These are phyloP conservation scores for Spisula solida DNA, from an alignment of 2,888 invertebrate genomes.

Conservation along the genomic window DNA sequence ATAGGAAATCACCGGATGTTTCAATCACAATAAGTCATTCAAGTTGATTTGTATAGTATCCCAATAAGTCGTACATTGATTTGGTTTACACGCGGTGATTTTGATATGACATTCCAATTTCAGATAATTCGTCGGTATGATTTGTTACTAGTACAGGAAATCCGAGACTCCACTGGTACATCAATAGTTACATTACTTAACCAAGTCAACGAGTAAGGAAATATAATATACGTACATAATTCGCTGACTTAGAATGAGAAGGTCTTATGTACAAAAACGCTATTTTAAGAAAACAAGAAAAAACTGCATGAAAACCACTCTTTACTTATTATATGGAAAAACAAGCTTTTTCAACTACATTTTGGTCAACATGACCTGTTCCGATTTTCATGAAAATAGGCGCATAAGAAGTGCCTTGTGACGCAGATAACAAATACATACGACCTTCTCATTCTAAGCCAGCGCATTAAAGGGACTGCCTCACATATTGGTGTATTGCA, in stretches of 20 bases:
- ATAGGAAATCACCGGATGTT: too few species aligned
- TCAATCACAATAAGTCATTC: too few species aligned
- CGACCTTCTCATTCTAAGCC: neutral
- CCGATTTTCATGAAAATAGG: neutral
- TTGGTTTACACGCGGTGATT: too few species aligned
- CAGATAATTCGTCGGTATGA: constrained; percentile 80
- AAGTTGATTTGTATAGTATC: too few species aligned
- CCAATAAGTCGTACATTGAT: too few species aligned
- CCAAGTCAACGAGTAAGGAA: constrained; percentile 50
- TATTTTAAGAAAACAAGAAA: too few species aligned
- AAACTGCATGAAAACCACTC: neutral
- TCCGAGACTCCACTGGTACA: constrained; percentile 70
- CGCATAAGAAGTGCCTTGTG: too few species aligned
- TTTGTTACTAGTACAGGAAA: constrained; percentile 81
- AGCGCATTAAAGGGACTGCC: too few species aligned
- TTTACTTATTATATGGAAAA: neutral
- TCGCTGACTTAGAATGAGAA: too few species aligned
- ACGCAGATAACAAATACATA: neutral
- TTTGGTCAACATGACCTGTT: neutral
- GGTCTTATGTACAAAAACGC: too few species aligned
- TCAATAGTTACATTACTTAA: constrained; percentile 72
- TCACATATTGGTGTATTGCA: too few species aligned
- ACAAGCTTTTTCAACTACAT: too few species aligned
- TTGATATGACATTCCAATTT: neutral
- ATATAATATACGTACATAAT: neutral